Percentiles rank a stretch among this genome's conserved stretches.
phyloP scores from a whole-genome alignment of 2,113 vertebrate species.

The Corynorhinus townsendii region DNA sequence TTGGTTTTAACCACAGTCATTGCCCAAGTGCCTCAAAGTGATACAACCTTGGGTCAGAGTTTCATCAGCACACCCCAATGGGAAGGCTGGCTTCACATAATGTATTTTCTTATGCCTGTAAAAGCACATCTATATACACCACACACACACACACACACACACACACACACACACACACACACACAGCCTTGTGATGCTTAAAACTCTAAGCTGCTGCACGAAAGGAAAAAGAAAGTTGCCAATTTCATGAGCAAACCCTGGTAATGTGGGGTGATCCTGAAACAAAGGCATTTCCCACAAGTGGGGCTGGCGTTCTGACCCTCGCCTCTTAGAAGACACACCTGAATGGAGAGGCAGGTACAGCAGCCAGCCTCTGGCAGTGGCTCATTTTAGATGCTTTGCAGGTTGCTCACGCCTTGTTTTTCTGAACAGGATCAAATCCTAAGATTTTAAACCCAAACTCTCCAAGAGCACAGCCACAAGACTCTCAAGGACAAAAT shows the following conservation, averaged over 20 bases:
- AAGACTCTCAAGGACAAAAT: conserved; percentile 61
- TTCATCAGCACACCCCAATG: background rate
- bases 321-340: background rate
- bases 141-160: background rate
- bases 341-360: background rate
- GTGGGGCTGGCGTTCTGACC: background rate
- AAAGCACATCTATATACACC: background rate
- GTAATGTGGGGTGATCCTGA: background rate
- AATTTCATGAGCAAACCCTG: background rate
- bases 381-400: conserved; percentile 50
- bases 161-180: background rate
- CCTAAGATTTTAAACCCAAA: conserved; percentile 67
- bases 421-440: conserved; percentile 60
- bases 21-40: background rate
- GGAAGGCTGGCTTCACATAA: background rate
- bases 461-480: conserved; percentile 36
- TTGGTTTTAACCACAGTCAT: background rate
- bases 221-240: background rate
- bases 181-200: background rate
- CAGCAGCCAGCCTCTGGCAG: background rate
- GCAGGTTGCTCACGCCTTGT: background rate
- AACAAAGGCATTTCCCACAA: background rate
- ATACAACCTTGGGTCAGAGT: background rate
- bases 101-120: background rate
- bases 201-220: background rate